Base-by-base conservation (phyloP, 2,113 vertebrate species). In the Ailuropoda melanoleuca region DNA sequence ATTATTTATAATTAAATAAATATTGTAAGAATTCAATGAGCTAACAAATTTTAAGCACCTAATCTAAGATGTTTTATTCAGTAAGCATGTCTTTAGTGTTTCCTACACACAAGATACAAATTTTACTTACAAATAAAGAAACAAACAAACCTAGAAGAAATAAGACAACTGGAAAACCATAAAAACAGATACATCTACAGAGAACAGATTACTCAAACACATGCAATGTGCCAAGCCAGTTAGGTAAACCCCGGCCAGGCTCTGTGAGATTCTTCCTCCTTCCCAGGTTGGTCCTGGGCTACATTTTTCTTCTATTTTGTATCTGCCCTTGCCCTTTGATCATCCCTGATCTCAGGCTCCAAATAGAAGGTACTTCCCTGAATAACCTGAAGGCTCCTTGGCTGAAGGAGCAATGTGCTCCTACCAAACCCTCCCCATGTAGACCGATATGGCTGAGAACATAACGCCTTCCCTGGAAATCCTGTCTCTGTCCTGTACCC, bases 71-170 rank as follows among this genome's bases (percentile, higher is more conserved):
- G 34, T 23, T 34, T 50, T 83, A 19, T 53, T 34, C 60, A 46
- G 26, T 53, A n/a, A 55, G 11, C 70, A 37, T 17, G 3, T 31
- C 56, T 19, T n/a, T 72, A 58, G 46, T 18, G 6, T 88, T n/a
- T 64, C 37, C 77, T 50, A 13, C 26, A 31, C 26, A n/a, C 70
- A 66, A 89, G 23, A 39, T 48, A 88, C 8, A 91, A 78, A 77
- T 81, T 74, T 74, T 62, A 50, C 91, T 90, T 75, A 29, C 53
- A 97, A 95, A 88, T 55, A 87, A 85, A 55, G 10, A 88, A 94
- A 56, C 26, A 78, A 89, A 46, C 9, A 62, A 37, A 14, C 1
- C 43, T 15, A 58, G 17, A 81, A 11, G 34, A 64, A 74, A 68
- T 64, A 75, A 43, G 37, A 31, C 19, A n/a, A 13, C 10, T 62